A percentile compares a stretch with the other conserved stretches of the same genome.
phyloP scores from a whole-genome alignment of 2,113 vertebrate species.

The Mastomys coucha region DNA sequence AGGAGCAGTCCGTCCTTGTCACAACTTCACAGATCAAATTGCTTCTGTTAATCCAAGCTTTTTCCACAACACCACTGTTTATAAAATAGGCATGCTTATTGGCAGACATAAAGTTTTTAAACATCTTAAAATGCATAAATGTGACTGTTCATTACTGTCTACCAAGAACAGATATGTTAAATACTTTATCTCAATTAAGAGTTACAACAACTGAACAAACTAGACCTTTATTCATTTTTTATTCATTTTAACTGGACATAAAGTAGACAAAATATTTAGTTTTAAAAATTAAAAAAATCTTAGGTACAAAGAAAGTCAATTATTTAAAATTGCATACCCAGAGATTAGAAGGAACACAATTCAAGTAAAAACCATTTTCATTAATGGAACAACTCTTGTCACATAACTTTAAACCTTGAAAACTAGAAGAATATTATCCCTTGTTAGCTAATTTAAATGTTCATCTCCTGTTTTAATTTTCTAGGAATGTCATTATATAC shows the following conservation, averaged over 20 bases:
- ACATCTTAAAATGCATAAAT: not conserved
- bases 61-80: not conserved
- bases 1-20: not conserved
- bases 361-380: not conserved
- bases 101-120: not conserved
- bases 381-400: not conserved
- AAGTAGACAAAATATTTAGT: not conserved
- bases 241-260: constrained; percentile 2
- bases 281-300: not conserved
- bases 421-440: too few species aligned
- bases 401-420: not conserved
- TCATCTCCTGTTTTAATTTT: not conserved
- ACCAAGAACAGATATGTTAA: not conserved
- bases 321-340: not conserved
- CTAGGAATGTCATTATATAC: not conserved
- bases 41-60: not conserved
- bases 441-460: not conserved
- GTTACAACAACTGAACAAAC: not conserved
- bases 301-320: not conserved
- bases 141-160: not conserved
- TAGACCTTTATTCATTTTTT: not conserved
- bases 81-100: not conserved
- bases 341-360: not conserved
- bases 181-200: not conserved
- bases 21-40: not conserved